These are phyloP conservation scores for Propithecus deckenii DNA, from an alignment of 2,797 vertebrate species.

Conservation along the genomic window DNA sequence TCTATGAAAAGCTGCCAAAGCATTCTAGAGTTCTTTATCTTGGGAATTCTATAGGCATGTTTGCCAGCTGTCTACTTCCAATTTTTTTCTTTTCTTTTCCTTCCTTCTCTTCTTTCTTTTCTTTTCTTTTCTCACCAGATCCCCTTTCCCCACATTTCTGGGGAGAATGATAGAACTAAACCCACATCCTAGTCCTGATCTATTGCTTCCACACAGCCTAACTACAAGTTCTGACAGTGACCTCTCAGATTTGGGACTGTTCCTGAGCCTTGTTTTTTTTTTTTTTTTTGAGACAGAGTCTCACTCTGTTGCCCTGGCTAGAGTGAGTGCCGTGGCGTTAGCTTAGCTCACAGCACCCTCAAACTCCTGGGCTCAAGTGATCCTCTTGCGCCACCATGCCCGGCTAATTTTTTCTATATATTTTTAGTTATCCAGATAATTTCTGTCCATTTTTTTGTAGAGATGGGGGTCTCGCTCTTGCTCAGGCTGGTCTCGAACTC, in stretches of 20 bases:
- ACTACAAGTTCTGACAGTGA: background rate
- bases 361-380: too few relatives aligned
- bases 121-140: background rate
- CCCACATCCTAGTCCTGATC: background rate
- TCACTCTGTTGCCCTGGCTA: too few relatives aligned
- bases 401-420: too few relatives aligned
- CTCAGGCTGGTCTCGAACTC: too few relatives aligned
- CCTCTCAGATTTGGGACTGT: background rate
- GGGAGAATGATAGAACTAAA: conserved; percentile 30
- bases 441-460: too few relatives aligned
- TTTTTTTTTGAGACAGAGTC: too few relatives aligned
- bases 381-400: too few relatives aligned
- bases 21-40: background rate
- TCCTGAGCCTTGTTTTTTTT: background rate
- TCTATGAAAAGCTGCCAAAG: background rate
- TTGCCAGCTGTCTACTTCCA: background rate
- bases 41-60: background rate
- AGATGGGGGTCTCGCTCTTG: too few relatives aligned
- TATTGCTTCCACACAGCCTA: background rate
- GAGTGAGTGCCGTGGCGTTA: too few relatives aligned
- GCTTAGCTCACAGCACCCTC: too few relatives aligned
- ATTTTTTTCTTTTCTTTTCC: background rate
- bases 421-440: too few relatives aligned
- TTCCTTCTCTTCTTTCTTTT: too few relatives aligned
- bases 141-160: background rate